phyloP scores from a whole-genome alignment of 2,797 vertebrate genomes.

The Yasuhikotakia modesta region DNA sequence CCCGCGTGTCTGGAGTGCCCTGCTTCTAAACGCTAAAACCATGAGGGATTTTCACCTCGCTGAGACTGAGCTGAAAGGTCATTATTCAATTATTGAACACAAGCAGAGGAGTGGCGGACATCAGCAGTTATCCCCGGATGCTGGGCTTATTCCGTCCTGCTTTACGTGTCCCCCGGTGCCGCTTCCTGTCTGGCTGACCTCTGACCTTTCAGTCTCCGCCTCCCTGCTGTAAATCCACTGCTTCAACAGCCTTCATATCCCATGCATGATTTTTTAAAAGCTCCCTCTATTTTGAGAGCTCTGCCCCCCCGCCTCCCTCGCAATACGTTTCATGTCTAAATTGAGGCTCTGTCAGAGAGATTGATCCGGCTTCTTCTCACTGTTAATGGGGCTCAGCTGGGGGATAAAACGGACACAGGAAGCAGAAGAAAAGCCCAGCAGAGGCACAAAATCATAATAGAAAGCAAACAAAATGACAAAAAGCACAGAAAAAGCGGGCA shows the following conservation, averaged over 20 bases:
- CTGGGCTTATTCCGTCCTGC: not conserved
- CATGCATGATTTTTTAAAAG: constrained; percentile 12
- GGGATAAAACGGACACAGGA: not conserved
- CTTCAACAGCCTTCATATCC: constrained; percentile 21
- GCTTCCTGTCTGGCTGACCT: constrained; percentile 21
- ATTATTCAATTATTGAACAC: constrained; percentile 62
- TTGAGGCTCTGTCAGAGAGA: constrained; percentile 52
- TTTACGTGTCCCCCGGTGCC: constrained; percentile 5
- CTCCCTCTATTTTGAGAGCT: constrained; percentile 17
- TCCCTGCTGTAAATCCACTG: constrained; percentile 25
- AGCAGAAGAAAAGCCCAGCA: not conserved
- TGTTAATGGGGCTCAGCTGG: constrained; percentile 48
- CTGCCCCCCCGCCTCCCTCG: constrained; percentile 15
- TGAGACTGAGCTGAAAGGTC: constrained; percentile 42
- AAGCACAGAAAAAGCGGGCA: not conserved
- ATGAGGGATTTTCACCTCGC: not conserved
- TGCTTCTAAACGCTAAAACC: not conserved
- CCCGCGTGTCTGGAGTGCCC: constrained; percentile 7
- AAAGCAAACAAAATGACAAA: not conserved
- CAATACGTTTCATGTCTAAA: constrained; percentile 40
- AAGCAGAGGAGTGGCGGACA: constrained; percentile 25
- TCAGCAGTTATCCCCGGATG: constrained; percentile 28
- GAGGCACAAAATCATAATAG: not conserved
- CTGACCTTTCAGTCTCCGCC: constrained; percentile 10
- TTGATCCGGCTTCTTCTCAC: constrained; percentile 50